Percentiles rank a stretch among this genome's conserved stretches.
Evolutionary conservation across 2,113 vertebrate species (phyloP).

Genomic region (Carassius auratus): DNA sequence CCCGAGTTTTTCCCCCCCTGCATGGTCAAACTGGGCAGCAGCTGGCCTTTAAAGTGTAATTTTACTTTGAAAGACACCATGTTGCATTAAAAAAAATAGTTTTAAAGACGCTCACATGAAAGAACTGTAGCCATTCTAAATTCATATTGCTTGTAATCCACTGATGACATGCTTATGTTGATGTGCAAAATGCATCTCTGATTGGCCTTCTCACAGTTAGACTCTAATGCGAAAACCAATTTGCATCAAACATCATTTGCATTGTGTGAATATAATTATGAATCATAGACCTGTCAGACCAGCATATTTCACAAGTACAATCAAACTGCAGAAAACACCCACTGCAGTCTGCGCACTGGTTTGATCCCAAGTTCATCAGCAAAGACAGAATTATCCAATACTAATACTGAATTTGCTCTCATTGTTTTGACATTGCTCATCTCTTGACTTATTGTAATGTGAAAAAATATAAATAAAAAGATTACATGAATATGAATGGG

Average conservation of each 20-base stretch:
- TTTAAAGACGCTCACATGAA: constrained; percentile 11
- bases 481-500: constrained; percentile 59
- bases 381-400: constrained; percentile 12
- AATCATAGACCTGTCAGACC: constrained; percentile 34
- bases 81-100: background rate
- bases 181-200: constrained; percentile 30
- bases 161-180: constrained; percentile 24
- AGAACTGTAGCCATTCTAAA: background rate
- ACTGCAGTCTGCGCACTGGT: background rate
- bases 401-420: constrained; percentile 22
- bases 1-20: background rate
- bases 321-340: constrained; percentile 36
- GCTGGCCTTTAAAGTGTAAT: constrained; percentile 1
- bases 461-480: background rate
- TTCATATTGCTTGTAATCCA: constrained; percentile 11
- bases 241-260: constrained; percentile 43
- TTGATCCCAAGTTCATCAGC: constrained; percentile 8
- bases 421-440: constrained; percentile 5
- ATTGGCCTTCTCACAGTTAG: constrained; percentile 40
- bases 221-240: constrained; percentile 39
- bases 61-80: background rate
- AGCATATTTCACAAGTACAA: constrained; percentile 32
- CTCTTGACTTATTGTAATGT: constrained; percentile 52
- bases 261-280: constrained; percentile 39
- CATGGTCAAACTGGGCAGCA: background rate